Percentiles rank a stretch among this genome's conserved stretches.
These are phyloP conservation scores for Drosophila anomelani DNA, from an alignment of 2,888 invertebrate species.

Conservation along the genomic window DNA sequence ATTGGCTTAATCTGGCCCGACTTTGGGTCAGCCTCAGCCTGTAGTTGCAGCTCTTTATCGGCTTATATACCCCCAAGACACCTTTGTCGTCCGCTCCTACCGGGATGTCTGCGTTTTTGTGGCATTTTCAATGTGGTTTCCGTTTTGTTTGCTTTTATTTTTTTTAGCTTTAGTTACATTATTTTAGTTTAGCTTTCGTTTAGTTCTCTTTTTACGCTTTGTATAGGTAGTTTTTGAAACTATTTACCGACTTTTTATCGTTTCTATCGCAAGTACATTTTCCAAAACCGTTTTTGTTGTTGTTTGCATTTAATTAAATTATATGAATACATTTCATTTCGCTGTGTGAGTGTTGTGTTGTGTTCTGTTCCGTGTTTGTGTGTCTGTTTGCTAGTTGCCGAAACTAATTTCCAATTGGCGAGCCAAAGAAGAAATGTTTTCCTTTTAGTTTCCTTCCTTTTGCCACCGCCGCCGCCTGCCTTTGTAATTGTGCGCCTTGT, in stretches of 20 bases:
- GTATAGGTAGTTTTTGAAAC: slow-evolving; percentile 70
- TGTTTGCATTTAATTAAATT: slow-evolving; percentile 81
- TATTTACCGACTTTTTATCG: slow-evolving; percentile 67
- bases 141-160: slow-evolving; percentile 37
- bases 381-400: slow-evolving; percentile 27
- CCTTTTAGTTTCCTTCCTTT: slow-evolving; percentile 44
- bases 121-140: slow-evolving; percentile 60
- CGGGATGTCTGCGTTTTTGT: slow-evolving; percentile 30
- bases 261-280: slow-evolving; percentile 80
- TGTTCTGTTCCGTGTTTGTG: not conserved
- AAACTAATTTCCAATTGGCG: slow-evolving; percentile 63
- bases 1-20: slow-evolving; percentile 23
- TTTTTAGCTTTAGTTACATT: slow-evolving; percentile 46
- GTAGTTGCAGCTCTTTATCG: slow-evolving; percentile 18
- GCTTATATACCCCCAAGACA: slow-evolving; percentile 13
- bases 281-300: slow-evolving; percentile 82
- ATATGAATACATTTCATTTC: slow-evolving; percentile 67
- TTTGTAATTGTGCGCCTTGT: slow-evolving; percentile 58
- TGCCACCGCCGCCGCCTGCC: slow-evolving; percentile 24
- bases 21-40: slow-evolving; percentile 15
- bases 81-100: slow-evolving; percentile 2
- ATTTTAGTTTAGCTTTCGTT: slow-evolving; percentile 56
- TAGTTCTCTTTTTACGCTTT: slow-evolving; percentile 40
- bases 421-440: slow-evolving; percentile 49
- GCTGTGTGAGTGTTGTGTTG: slow-evolving; percentile 22